A percentile compares a stretch with the other conserved stretches of the same genome.
Evolutionary conservation across 2,113 vertebrate genomes (phyloP).

Genomic region (Pantherophis guttatus): DNA sequence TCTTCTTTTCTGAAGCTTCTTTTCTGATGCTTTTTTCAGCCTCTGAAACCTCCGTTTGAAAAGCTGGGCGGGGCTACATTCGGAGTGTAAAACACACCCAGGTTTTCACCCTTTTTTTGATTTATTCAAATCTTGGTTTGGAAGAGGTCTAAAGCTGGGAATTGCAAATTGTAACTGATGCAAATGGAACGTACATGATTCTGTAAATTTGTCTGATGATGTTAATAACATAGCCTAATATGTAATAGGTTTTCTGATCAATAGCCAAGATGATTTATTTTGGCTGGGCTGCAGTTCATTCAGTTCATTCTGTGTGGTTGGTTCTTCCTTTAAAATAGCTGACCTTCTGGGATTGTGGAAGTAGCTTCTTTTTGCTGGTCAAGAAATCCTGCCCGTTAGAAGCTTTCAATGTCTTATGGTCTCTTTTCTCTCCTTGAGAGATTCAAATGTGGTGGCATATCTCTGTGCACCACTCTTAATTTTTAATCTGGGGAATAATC

Average conservation of each 20-base stretch:
- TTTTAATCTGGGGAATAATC: not conserved
- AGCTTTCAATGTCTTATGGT: not conserved
- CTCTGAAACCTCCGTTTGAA: no score
- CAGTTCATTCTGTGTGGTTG: not conserved
- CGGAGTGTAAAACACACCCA: no score
- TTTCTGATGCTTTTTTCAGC: no score
- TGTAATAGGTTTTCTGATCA: not conserved
- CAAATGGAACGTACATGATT: not conserved
- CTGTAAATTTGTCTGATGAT: not conserved
- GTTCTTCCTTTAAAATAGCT: no score
- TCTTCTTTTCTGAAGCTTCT: no score
- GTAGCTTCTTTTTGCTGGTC: no score
- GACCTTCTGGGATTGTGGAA: no score
- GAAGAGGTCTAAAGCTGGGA: not conserved
- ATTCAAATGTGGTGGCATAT: not conserved
- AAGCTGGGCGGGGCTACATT: no score
- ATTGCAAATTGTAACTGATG: not conserved
- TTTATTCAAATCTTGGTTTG: no score
- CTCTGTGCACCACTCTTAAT: not conserved
- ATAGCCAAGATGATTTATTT: no score
- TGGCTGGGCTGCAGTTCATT: not conserved
- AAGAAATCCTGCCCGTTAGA: not conserved
- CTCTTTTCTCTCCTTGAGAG: not conserved
- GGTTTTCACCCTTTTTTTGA: no score
- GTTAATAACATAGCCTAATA: not conserved